A percentile compares a stretch with the other conserved stretches of the same genome.
Conservation (phyloP, 2,113 vertebrate species). For the Hirundichthys speculiger region DNA sequence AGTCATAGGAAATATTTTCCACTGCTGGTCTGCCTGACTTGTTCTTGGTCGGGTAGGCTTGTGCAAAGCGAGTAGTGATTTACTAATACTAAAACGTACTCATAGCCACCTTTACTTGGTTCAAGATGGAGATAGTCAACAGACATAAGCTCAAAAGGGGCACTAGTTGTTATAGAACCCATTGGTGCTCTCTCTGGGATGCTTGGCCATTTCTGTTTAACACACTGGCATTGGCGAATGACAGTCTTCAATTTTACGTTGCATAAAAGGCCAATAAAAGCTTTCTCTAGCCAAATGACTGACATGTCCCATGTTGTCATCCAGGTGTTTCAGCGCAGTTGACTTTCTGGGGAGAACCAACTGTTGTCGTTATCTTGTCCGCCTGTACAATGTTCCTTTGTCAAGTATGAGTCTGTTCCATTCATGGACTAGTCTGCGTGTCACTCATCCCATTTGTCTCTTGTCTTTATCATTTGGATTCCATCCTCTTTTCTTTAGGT, state of each 20-base stretch:
- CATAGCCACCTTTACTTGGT: not conserved
- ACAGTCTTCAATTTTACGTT: too few relatives aligned
- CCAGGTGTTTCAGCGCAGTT: not conserved
- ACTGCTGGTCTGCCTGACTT: too few relatives aligned
- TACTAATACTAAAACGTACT: too few relatives aligned
- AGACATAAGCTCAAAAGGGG: constrained; percentile 5
- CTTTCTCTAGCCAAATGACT: too few relatives aligned
- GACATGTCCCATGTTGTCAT: too few relatives aligned
- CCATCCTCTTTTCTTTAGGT: constrained; percentile 7
- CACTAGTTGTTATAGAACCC: constrained; percentile 24
- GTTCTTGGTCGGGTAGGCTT: too few relatives aligned
- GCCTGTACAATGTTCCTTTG: not conserved
- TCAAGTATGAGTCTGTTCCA: constrained; percentile 5
- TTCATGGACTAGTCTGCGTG: constrained; percentile 26
- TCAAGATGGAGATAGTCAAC: not conserved
- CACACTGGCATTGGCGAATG: not conserved
- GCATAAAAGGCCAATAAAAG: too few relatives aligned
- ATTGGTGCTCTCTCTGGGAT: constrained; percentile 1
- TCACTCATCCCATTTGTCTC: constrained; percentile 8
- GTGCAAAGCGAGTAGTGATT: too few relatives aligned
- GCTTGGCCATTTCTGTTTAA: not conserved
- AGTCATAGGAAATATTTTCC: too few relatives aligned
- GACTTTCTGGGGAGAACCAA: not conserved
- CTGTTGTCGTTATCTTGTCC: not conserved
- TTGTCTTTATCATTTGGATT: constrained; percentile 9